Percentiles rank a stretch among this genome's conserved stretches.
phyloP scores from a whole-genome alignment of 2,113 vertebrate genomes.

The Dromaius novaehollandiae region DNA sequence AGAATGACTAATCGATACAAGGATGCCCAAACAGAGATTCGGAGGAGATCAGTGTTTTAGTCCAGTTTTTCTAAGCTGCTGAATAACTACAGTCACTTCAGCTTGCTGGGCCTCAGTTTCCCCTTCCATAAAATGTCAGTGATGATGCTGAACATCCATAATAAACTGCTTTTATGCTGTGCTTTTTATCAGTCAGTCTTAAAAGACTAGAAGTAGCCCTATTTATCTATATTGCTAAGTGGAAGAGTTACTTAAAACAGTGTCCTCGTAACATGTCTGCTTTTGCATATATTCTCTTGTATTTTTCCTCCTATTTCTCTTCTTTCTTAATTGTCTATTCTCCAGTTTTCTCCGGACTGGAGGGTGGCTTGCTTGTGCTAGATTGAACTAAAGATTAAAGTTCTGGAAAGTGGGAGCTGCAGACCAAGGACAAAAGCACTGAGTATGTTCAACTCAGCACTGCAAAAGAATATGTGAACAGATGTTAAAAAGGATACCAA shows the following conservation, averaged over 20 bases:
- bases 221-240: not conserved
- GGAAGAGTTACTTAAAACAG: not conserved
- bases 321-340: constrained; percentile 22
- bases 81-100: not conserved
- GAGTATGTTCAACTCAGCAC: not conserved
- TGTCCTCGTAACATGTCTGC: not conserved
- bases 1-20: not conserved
- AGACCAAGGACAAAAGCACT: constrained; percentile 25
- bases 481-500: not conserved
- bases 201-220: not conserved
- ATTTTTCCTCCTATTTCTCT: constrained; percentile 1
- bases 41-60: not conserved
- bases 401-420: not conserved
- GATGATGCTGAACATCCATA: not conserved
- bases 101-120: not conserved
- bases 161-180: not conserved
- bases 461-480: not conserved
- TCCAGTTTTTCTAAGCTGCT: not conserved
- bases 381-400: constrained; percentile 11
- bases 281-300: constrained; percentile 28
- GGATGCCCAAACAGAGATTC: not conserved
- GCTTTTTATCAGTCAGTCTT: too few relatives aligned
- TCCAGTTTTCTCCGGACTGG: constrained; percentile 22
- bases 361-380: constrained; percentile 23
- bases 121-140: not conserved